Base-by-base conservation (phyloP, 2,888 invertebrate species). In the Metopia argyrocephala region DNA sequence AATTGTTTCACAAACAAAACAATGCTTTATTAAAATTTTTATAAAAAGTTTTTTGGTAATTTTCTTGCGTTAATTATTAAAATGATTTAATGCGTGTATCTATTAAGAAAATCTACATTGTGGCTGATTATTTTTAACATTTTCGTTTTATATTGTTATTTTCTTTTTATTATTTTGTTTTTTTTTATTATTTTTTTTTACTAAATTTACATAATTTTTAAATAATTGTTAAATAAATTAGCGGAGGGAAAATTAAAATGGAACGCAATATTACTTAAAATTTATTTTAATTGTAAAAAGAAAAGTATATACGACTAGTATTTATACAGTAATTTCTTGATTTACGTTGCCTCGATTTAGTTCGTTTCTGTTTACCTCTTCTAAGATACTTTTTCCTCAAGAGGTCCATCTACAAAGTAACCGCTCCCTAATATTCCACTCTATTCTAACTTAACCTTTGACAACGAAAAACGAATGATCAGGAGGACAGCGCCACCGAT, bases 201-300 rank as follows among this genome's bases (percentile, higher is more conserved):
- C 31, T 25, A 69, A 68, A 85, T 87, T 87, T 84, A 84, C 88
- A 87, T 87, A 86, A 85, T 86, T 85, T 85, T 50, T 71, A 81
- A 84, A 86, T 84, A 79, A 76, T 83, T 87, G 84, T 85, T 84
- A 85, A 84, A 73, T 62, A 38, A 73, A 68, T 80, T 75, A 70
- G 52, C 46, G n/a, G 18, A 64, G 62, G 56, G n/a, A 18, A 75
- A 74, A 38, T 15, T 38, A 15, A 54, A 46, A 48, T 62, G n/a
- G n/a, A n/a, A n/a, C n/a, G n/a, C n/a, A n/a, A n/a, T n/a, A n/a
- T n/a, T n/a, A n/a, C n/a, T n/a, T n/a, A n/a, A n/a, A n/a, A n/a
- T n/a, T n/a, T n/a, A n/a, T n/a, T n/a, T n/a, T n/a, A n/a, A n/a
- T n/a, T n/a, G n/a, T n/a, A n/a, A n/a, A n/a, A n/a, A n/a, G n/a